Evolutionary conservation across 2,113 vertebrate species (phyloP).

Genomic region (Malaclemys terrapin): DNA sequence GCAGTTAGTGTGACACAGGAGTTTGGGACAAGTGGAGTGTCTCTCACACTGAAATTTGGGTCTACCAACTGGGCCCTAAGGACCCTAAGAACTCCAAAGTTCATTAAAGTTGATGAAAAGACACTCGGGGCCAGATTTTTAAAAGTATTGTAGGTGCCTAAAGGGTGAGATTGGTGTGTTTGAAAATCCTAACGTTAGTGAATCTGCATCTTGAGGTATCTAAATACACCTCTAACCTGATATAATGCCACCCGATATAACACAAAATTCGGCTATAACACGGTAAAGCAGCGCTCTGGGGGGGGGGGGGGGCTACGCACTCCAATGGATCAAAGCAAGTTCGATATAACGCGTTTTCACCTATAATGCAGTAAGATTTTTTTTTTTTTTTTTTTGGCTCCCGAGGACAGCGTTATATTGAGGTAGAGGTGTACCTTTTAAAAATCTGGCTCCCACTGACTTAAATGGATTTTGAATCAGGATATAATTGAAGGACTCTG

Average conservation of each 20-base stretch:
- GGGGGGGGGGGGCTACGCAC: too few relatives aligned
- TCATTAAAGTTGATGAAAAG: background rate
- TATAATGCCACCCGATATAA: too few relatives aligned
- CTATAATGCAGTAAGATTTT: too few relatives aligned
- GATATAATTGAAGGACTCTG: background rate
- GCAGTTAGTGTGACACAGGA: background rate
- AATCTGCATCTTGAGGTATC: background rate
- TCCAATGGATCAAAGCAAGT: too few relatives aligned
- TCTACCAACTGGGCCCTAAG: background rate
- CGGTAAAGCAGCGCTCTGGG: too few relatives aligned
- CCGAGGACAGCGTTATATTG: too few relatives aligned
- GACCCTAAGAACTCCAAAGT: too few relatives aligned
- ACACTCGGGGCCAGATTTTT: background rate
- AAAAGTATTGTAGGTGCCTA: background rate
- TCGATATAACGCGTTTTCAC: too few relatives aligned
- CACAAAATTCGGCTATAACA: too few relatives aligned
- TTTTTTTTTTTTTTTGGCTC: too few relatives aligned
- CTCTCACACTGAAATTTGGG: background rate
- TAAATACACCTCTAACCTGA: background rate
- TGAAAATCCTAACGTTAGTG: background rate
- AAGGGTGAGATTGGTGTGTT: background rate
- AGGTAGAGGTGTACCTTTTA: background rate
- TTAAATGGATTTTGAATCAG: background rate
- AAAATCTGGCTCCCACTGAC: too few relatives aligned
- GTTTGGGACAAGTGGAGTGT: background rate